Conservation (phyloP, 2,888 invertebrate genomes). For the Nycteola revayana region DNA sequence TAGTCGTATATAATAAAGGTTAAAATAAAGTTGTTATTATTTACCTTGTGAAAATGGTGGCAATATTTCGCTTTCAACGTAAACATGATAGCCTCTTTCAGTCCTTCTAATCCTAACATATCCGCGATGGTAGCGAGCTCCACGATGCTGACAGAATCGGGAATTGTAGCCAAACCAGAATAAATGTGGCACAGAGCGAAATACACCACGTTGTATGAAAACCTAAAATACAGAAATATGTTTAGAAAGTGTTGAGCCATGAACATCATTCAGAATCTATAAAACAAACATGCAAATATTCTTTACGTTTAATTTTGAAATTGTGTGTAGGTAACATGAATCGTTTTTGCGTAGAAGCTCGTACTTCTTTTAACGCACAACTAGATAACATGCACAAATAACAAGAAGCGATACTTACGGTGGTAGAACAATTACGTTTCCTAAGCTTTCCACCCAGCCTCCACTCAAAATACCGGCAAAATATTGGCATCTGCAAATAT, state of each 20-base stretch:
- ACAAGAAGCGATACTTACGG: constrained; percentile 78
- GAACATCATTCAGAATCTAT: no score
- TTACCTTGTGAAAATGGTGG: constrained; percentile 95
- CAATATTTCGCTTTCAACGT: constrained; percentile 94
- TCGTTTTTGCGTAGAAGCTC: no score
- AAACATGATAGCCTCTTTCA: constrained; percentile 95
- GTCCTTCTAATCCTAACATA: constrained; percentile 93
- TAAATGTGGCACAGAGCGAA: constrained; percentile 97
- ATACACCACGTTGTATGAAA: constrained; percentile 92
- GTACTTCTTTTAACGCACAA: no score
- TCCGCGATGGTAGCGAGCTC: constrained; percentile 94
- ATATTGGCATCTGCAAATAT: constrained; percentile 89
- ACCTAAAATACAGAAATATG: no score
- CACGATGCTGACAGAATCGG: constrained; percentile 92
- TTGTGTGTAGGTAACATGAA: no score
- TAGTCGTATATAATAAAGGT: no score
- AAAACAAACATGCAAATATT: no score
- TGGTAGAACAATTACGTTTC: constrained; percentile 92
- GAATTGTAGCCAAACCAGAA: constrained; percentile 94
- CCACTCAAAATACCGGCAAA: constrained; percentile 96
- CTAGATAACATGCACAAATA: background rate
- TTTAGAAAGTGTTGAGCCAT: no score
- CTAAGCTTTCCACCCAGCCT: constrained; percentile 89
- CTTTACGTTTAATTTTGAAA: no score
- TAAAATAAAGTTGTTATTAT: constrained; percentile 2